phyloP scores from a whole-genome alignment of 1,140 invertebrate genomes.

The Thalassaphorura encarpata region DNA sequence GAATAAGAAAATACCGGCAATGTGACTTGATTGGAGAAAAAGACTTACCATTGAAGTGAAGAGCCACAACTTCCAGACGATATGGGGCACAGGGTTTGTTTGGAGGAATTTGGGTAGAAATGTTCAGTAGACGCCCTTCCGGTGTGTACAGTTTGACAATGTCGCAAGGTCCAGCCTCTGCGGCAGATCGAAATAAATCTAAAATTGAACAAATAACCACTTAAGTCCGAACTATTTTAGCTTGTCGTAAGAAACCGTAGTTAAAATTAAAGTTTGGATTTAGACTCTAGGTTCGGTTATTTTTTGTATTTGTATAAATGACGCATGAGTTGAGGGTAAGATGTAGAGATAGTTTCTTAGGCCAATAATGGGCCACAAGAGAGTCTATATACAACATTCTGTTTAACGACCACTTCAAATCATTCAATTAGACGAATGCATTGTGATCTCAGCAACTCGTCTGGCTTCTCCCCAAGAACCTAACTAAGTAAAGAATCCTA shows the following conservation, averaged over 20 bases:
- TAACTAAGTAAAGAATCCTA: too few relatives aligned
- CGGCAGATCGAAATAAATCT: constrained; percentile 52
- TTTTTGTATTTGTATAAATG: background rate
- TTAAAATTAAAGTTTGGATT: background rate
- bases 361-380: background rate
- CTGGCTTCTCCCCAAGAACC: too few relatives aligned
- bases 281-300: background rate
- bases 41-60: constrained; percentile 34
- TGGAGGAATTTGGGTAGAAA: constrained; percentile 48
- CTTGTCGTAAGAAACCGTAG: background rate
- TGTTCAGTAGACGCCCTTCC: constrained; percentile 53
- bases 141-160: constrained; percentile 51
- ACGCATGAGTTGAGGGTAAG: background rate
- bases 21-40: background rate
- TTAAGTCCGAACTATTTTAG: background rate
- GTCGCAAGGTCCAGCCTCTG: constrained; percentile 51
- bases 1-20: background rate
- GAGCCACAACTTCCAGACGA: constrained; percentile 47
- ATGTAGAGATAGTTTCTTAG: background rate
- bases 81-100: constrained; percentile 52
- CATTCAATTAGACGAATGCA: too few relatives aligned
- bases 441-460: too few relatives aligned
- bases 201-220: constrained; percentile 21
- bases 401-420: too few relatives aligned
- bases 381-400: too few relatives aligned